Evolutionary conservation across 1,140 invertebrate genomes (phyloP), one percentile per base, ranked within the genome.

Genomic region (Drosophila sturtevanti): DNA sequence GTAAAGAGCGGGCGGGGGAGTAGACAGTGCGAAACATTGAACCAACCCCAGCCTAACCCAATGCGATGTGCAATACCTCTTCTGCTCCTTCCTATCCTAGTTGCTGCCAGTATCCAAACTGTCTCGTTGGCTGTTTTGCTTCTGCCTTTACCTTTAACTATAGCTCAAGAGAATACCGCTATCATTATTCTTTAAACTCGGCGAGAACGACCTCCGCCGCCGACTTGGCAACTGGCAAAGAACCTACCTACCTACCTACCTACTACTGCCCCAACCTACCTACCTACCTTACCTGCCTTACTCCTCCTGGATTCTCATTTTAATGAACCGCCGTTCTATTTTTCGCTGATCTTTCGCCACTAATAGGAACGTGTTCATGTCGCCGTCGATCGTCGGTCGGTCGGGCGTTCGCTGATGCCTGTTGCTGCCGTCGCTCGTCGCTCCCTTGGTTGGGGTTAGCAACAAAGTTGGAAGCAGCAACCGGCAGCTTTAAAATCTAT

Each of bases 261-360:
- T 35, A n/a, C n/a, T n/a, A n/a, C n/a, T n/a, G n/a, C n/a, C n/a
- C n/a, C 37, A 22, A 31, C 27, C 27, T 31, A 31, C 27, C 27
- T 4, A 6, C 27, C 27, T 6, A 58, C 61, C 69, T 69, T 63
- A 31, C 38, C 38, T 44, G 27, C 71, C 64, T 10, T 51, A 62
- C 44, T 63, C 77, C 77, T 63, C 59, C 79, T 68, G 72, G 67
- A 80, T 87, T 90, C 82, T 90, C 79, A 89, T 90, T 90, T 91
- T 91, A 91, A 91, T 91, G 90, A 91, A 91, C 90, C 77, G 81
- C 61, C 82, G 89, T 91, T 91, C 85, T 91, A 91, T 89, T 91
- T 91, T 90, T 87, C 87, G 87, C 82, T 90, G 87, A 90, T 90
- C 87, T 90, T 90, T 90, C 87, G 87, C 87, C 89, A 90, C 89